Conservation (phyloP, 2,888 invertebrate genomes). For the Gerris lacustris region DNA sequence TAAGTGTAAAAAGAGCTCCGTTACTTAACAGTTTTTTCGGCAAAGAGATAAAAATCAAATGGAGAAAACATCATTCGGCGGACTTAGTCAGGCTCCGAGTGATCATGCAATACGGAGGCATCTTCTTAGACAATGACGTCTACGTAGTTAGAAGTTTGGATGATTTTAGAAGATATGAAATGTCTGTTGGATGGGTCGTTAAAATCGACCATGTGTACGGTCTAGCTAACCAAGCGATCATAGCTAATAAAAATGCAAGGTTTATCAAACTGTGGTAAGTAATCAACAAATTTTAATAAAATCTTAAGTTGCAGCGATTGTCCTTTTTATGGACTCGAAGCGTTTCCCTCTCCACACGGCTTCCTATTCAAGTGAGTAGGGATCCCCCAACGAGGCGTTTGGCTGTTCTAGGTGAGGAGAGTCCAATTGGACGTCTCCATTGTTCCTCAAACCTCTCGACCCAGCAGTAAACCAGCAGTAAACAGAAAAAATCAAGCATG, state of each 20-base stretch:
- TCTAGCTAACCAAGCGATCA: conserved; percentile 27
- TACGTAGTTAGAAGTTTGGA: conserved; percentile 33
- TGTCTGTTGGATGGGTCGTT: conserved; percentile 32
- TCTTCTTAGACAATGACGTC: conserved; percentile 34
- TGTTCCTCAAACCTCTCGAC: too few species aligned
- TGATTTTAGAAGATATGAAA: conserved; percentile 32
- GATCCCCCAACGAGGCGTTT: too few species aligned
- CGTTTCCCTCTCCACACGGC: too few species aligned
- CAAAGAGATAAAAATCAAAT: conserved; percentile 24
- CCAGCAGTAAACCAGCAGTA: too few species aligned
- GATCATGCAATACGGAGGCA: conserved; percentile 33
- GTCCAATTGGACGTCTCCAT: too few species aligned
- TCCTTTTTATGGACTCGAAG: too few species aligned
- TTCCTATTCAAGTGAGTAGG: too few species aligned
- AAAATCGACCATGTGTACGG: conserved; percentile 9
- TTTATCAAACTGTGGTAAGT: conserved; percentile 33
- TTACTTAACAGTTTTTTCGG: conserved; percentile 36
- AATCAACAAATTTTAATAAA: conserved; percentile 26
- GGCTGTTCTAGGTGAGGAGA: too few species aligned
- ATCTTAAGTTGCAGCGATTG: too few species aligned
- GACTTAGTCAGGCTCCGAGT: conserved; percentile 29
- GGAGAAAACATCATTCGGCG: conserved; percentile 23
- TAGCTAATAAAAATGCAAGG: conserved; percentile 33
- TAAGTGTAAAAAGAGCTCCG: conserved; percentile 18
- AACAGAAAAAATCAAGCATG: too few species aligned